Evolutionary conservation across 2,113 vertebrate species (phyloP).

Genomic region (Ciconia stormi): DNA sequence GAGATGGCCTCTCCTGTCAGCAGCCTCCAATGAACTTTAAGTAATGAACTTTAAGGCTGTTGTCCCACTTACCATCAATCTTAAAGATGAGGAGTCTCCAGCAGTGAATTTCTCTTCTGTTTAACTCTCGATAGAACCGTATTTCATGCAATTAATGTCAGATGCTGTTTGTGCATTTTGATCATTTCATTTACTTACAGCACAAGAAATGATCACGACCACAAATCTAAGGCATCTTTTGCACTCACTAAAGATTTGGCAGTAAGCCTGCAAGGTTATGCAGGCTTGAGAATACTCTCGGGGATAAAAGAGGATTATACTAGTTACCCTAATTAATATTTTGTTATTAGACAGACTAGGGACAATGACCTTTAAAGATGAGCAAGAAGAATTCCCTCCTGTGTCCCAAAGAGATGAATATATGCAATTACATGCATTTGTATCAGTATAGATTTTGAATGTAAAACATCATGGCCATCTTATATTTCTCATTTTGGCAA

Average conservation of each 20-base stretch:
- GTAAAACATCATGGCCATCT: not conserved
- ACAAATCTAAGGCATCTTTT: not conserved
- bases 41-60: constrained; percentile 47
- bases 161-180: constrained; percentile 42
- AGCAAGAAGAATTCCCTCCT: not conserved
- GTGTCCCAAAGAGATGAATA: not conserved
- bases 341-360: not conserved
- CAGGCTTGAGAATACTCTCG: not conserved
- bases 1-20: not conserved
- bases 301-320: not conserved
- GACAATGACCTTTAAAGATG: not conserved
- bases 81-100: constrained; percentile 13
- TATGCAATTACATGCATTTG: not conserved
- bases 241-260: not conserved
- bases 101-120: constrained; percentile 12
- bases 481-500: not conserved
- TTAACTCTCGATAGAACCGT: constrained; percentile 39
- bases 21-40: constrained; percentile 41
- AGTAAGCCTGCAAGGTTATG: not conserved
- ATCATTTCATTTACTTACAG: constrained; percentile 49
- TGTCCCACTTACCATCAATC: not conserved
- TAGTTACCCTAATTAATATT: constrained; percentile 39
- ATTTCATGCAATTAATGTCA: constrained; percentile 51
- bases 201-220: not conserved
- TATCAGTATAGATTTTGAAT: not conserved